Base-by-base conservation (phyloP, 2,888 invertebrate species). In the Drosophila neotestacea region DNA sequence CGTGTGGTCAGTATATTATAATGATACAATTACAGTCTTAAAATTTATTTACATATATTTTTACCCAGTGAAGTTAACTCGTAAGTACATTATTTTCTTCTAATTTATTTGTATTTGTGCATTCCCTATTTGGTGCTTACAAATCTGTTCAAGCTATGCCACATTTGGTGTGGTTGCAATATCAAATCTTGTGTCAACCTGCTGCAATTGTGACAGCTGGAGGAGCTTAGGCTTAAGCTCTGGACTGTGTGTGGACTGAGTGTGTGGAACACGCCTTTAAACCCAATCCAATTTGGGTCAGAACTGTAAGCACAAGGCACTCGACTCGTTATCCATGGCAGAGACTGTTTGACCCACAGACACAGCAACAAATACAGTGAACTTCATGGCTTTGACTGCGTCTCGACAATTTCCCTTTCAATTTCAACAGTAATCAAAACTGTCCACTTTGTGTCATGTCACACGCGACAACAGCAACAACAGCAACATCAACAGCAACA, bases 391-490 rank as follows among this genome's bases (percentile, higher is more conserved):
- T 77, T 73, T 80, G 77, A 62, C 80, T 74, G 72, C 56, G 67
- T 67, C 70, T 84, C 86, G 79, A 81, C 86, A 59, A 84, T 84
- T 84, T 84, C 84, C 86, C 86, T 84, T 84, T 84, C 84, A 84
- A 84, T 84, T 84, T 81, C 86, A 84, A 73, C 84, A 86, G 84
- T 84, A 84, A 84, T 84, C 84, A 86, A 84, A 84, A 86, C 86
- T 84, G 84, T 84, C 84, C 84, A 84, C 84, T 84, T 84, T 84
- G 86, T 84, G 84, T 84, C 84, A 84, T 84, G 84, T 86, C 84
- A 86, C 84, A 87, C 88, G 83, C 85, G 77, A 85, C 83, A 85
- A 82, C 73, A 73, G 70, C 82, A 63, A 38, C 73, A 60, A 44
- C 32, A 39, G 16, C 58, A 52, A 36, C 56, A 61, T 30, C 41